phyloP scores from a whole-genome alignment of 2,113 vertebrate species.

The Phycodurus eques region DNA sequence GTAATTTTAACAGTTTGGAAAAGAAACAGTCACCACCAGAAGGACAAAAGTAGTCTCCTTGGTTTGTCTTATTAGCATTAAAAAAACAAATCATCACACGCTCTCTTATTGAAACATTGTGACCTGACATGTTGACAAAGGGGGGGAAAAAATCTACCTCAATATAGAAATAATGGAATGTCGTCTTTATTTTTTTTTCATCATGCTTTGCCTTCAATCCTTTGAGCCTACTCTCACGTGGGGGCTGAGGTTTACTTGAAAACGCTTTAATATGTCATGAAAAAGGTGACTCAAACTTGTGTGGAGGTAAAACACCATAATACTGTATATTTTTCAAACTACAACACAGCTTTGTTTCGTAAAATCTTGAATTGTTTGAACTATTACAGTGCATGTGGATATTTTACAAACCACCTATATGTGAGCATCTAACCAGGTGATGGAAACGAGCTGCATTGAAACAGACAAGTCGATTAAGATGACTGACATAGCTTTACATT shows the following conservation, averaged over 20 bases:
- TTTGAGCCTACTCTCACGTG: background rate
- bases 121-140: background rate
- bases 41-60: conserved; percentile 31
- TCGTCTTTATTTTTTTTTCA: background rate
- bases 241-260: background rate
- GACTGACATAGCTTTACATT: background rate
- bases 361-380: background rate
- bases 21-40: conserved; percentile 63
- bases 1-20: conserved; percentile 46
- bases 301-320: background rate
- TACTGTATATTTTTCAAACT: background rate
- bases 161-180: background rate
- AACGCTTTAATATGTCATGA: background rate
- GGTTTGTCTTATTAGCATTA: conserved; percentile 8
- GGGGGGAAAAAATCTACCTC: background rate
- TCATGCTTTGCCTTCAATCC: background rate
- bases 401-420: background rate
- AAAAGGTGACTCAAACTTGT: background rate
- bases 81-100: conserved; percentile 28
- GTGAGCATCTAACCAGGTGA: background rate
- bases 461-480: background rate
- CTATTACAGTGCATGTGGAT: background rate
- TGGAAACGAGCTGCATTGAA: background rate
- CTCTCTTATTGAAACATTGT: conserved; percentile 1
- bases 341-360: background rate